These are phyloP conservation scores for Ahaetulla prasina DNA, from an alignment of 2,113 vertebrate species.

Conservation along the genomic window DNA sequence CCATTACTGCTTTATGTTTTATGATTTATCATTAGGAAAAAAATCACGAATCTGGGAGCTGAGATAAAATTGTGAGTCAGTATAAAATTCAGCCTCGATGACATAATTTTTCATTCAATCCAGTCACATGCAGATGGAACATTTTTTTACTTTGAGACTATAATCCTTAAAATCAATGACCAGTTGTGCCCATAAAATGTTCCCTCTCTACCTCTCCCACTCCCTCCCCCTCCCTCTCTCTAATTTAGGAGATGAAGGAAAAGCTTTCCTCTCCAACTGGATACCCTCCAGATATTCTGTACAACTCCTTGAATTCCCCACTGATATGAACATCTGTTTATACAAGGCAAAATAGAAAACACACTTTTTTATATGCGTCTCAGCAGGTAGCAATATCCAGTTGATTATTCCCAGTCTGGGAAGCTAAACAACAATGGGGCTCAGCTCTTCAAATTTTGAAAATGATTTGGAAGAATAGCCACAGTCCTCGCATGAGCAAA, in stretches of 20 bases:
- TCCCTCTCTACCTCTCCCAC: no score
- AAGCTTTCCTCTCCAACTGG: background rate
- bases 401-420: background rate
- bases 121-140: background rate
- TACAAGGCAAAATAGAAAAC: background rate
- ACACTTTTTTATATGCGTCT: background rate
- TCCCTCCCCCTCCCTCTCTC: background rate
- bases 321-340: background rate
- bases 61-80: background rate
- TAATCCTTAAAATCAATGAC: background rate
- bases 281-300: background rate
- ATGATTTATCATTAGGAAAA: background rate
- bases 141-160: background rate
- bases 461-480: background rate
- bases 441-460: background rate
- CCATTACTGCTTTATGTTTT: background rate
- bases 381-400: background rate
- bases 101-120: background rate
- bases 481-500: background rate
- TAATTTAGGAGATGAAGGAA: background rate
- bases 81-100: background rate
- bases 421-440: background rate
- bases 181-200: background rate
- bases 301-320: background rate
- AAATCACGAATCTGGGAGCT: background rate